A percentile compares a stretch with the other conserved stretches of the same genome.
Evolutionary conservation across 2,888 invertebrate species (phyloP).

Genomic region (Leptinotarsa juncta): DNA sequence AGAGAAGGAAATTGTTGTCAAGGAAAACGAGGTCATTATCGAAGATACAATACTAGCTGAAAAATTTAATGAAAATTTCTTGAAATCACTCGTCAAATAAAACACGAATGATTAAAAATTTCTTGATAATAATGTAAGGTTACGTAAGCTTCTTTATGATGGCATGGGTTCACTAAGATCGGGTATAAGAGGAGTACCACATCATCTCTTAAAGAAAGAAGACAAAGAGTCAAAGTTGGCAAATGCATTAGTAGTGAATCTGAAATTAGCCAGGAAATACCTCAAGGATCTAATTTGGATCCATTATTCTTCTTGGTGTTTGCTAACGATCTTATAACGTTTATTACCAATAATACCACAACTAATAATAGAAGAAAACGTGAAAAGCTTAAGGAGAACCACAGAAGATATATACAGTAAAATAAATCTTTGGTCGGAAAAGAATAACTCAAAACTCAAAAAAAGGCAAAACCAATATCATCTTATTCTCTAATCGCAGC

Average conservation of each 20-base stretch:
- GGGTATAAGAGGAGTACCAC: constrained; percentile 11
- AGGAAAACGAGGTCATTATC: constrained; percentile 13
- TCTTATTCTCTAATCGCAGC: no score
- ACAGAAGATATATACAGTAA: no score
- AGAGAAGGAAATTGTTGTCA: constrained; percentile 6
- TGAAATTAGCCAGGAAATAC: constrained; percentile 3
- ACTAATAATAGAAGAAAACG: not conserved
- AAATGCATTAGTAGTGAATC: not conserved
- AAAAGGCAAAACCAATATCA: no score
- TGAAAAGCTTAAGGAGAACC: no score
- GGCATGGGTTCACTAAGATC: constrained; percentile 18
- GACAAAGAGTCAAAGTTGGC: constrained; percentile 20
- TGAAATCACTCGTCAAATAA: constrained; percentile 6
- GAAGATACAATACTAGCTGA: constrained; percentile 14
- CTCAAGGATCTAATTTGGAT: not conserved
- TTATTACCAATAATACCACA: constrained; percentile 10
- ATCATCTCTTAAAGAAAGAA: constrained; percentile 9
- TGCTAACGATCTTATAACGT: constrained; percentile 22
- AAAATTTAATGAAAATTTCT: constrained; percentile 17
- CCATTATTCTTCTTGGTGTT: constrained; percentile 9
- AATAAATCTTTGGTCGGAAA: no score
- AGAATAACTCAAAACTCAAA: no score
- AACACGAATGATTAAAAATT: constrained; percentile 14
- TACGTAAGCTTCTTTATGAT: not conserved
- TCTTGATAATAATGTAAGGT: not conserved